Percentiles rank a stretch among this genome's conserved stretches.
phyloP scores from a whole-genome alignment of 2,797 vertebrate genomes.

The Salarias fasciatus region DNA sequence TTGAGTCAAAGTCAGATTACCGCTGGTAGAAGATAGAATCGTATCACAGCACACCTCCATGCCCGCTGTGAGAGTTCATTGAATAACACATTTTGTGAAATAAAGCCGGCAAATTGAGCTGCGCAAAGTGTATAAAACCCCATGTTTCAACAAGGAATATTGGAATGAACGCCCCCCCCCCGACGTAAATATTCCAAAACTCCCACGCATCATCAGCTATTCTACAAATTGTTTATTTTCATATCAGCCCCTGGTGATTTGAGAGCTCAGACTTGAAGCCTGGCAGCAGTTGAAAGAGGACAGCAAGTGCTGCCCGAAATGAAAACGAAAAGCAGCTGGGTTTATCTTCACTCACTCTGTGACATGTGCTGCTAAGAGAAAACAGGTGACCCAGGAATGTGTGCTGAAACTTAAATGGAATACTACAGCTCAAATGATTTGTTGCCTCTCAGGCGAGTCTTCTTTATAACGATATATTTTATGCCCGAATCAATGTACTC shows the following conservation, averaged over 20 bases:
- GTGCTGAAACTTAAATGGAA: conserved; percentile 55
- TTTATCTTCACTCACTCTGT: conserved; percentile 74
- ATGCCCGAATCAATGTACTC: neutral
- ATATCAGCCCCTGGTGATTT: conserved; percentile 58
- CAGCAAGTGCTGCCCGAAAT: conserved; percentile 73
- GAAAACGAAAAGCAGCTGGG: conserved; percentile 80
- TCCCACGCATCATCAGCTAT: conserved; percentile 40
- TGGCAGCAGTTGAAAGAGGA: conserved; percentile 69
- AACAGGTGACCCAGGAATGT: conserved; percentile 80
- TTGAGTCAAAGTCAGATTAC: conserved; percentile 66
- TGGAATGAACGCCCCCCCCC: neutral
- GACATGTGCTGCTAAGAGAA: conserved; percentile 78
- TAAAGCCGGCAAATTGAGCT: conserved; percentile 38
- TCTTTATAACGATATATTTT: conserved; percentile 27
- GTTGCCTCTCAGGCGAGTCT: conserved; percentile 41
- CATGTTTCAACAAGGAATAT: conserved; percentile 2
- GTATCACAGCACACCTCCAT: conserved; percentile 47
- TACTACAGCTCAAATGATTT: conserved; percentile 62
- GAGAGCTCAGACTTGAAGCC: conserved; percentile 60
- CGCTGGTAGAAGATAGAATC: conserved; percentile 48
- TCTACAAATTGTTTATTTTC: conserved; percentile 67
- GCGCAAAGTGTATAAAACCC: conserved; percentile 15
- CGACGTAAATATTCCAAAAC: conserved; percentile 38
- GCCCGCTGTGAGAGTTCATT: conserved; percentile 44
- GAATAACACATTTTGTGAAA: conserved; percentile 32